These are phyloP conservation scores for Heliconius ismenius DNA, from an alignment of 2,888 invertebrate genomes.

Conservation along the genomic window DNA sequence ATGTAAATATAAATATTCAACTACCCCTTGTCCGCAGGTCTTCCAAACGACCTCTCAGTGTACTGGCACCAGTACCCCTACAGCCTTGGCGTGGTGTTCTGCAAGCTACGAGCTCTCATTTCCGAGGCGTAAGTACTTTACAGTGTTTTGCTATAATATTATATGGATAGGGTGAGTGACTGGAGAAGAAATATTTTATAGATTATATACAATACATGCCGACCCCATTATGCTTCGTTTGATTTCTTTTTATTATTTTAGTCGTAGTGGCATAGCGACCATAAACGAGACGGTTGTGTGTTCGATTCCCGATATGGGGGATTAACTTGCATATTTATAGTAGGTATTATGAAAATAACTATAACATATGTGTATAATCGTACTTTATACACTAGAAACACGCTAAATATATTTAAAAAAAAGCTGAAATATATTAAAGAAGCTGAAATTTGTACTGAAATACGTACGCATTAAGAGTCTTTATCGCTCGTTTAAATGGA, in stretches of 20 bases:
- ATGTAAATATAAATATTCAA: too few species aligned
- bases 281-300: too few species aligned
- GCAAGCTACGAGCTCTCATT: conserved; percentile 90
- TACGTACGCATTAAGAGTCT: background rate
- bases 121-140: conserved; percentile 90
- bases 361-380: background rate
- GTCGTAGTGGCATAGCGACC: background rate
- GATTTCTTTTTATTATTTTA: background rate
- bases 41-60: conserved; percentile 91
- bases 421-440: too few species aligned
- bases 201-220: background rate
- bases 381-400: background rate
- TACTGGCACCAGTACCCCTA: conserved; percentile 96
- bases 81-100: conserved; percentile 89
- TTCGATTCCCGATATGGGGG: too few species aligned
- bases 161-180: background rate
- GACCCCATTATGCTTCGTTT: background rate
- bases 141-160: background rate
- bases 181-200: background rate
- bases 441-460: background rate
- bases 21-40: conserved; percentile 77
- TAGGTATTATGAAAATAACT: background rate
- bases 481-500: background rate
- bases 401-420: background rate
- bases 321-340: too few species aligned